Conservation (phyloP, 2,113 vertebrate species). For the Isichthys henryi region DNA sequence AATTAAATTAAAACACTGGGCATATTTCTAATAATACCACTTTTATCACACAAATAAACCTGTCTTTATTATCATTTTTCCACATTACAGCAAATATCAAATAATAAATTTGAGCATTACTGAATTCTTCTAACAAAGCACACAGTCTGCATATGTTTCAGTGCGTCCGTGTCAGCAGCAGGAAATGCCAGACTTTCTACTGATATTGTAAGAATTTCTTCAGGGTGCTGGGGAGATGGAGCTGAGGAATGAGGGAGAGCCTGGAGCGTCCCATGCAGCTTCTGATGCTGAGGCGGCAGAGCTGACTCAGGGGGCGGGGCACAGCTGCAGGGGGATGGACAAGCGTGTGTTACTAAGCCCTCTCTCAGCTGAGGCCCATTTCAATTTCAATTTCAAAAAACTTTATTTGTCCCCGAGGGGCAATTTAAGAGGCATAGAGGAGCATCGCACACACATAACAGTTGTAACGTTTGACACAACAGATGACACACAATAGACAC, state of each 20-base stretch:
- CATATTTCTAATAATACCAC: not conserved
- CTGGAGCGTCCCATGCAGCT: slow-evolving; percentile 69
- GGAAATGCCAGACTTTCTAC: slow-evolving; percentile 48
- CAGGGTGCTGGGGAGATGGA: slow-evolving; percentile 77
- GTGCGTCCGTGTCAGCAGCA: no score
- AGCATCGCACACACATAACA: no score
- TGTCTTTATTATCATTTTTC: not conserved
- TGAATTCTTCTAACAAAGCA: not conserved
- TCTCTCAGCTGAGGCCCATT: not conserved
- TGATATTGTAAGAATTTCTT: slow-evolving; percentile 81
- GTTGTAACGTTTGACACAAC: no score
- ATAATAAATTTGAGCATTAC: not conserved
- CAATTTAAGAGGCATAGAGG: no score
- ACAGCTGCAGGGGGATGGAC: slow-evolving; percentile 57
- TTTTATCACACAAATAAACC: not conserved
- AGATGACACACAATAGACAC: no score
- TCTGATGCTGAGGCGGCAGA: slow-evolving; percentile 81
- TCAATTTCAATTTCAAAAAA: no score
- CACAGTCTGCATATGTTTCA: not conserved
- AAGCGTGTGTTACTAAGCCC: not conserved
- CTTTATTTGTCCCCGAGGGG: no score
- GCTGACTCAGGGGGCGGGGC: slow-evolving; percentile 75
- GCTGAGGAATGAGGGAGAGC: slow-evolving; percentile 75
- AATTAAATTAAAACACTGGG: not conserved
- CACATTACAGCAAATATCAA: not conserved